Base-by-base conservation (phyloP, 2,888 invertebrate genomes). In the Portevinia maculata region DNA sequence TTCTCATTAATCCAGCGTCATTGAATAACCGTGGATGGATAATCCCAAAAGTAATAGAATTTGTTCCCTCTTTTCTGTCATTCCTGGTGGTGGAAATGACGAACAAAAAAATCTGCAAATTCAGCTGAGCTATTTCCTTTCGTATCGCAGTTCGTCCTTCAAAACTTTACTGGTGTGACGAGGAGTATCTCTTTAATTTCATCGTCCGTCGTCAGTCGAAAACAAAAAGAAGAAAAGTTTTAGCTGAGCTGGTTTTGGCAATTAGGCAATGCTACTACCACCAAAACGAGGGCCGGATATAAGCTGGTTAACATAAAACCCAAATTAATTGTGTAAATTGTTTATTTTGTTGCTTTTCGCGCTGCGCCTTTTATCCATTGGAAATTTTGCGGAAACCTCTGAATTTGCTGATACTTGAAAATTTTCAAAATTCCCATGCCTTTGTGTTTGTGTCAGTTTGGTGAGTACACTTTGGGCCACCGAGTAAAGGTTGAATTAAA, bases 251-350 rank as follows among this genome's bases (percentile, higher is more conserved):
- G 44, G 55, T 46, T 19, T 21, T 21, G 44, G 44, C 41, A 8
- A 15, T 7, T 3, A 8, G 8, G 48, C 30, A 15, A 15, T 21
- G 3, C 15, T 11, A 15, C 30, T 32, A 21, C 15, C n/a, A n/a
- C n/a, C n/a, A n/a, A n/a, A n/a, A 24, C 28, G 17, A 1, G 24
- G 13, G 11, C 15, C 19, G 37, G 34, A 15, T 24, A 39, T 39
- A 21, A 19, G 30, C 28, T 55, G 44, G 46, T 60, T 19, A 60
- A 67, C 44, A 71, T 57, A 44, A 71, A 71, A 62, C 71, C 71
- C 9, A 62, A 71, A 71, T 71, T 71, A 71, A 71, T 71, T 71
- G 60, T 52, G 60, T 60, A 71, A 71, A 71, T 60, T 52, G 71
- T 71, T 71, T 62, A 71, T 62, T 59, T 62, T 71, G 59, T 52